Evolutionary conservation across 1,140 invertebrate species (phyloP), one percentile per base, ranked within the genome.

Genomic region (Brachionus rubens): DNA sequence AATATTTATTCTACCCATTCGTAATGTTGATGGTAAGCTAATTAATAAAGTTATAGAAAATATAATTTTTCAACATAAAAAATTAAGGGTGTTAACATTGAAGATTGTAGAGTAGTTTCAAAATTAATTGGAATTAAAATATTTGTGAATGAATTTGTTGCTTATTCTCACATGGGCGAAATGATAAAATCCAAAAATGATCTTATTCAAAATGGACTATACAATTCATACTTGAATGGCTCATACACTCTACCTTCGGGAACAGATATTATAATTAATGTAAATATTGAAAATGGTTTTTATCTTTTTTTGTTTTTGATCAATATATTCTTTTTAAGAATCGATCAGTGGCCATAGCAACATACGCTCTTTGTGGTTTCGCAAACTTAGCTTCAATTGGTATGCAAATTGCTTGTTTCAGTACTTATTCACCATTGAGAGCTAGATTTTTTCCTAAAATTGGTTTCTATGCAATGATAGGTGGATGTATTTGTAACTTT

Each of bases 351-450:
- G 88, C 90, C 1, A 92, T 98, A 26, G 90, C 93, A 0, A 98
- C 95, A 0, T 98, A 91, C 81, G 91, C 94, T 0, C 88, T 98
- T 7, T 98, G 94, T 82, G 94, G 94, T 0, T 99, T 98, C 85
- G 90, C 94, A 0, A 98, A 98, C 87, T 90, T 95, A 1, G 88
- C 89, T 0, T 92, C 93, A 0, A 88, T 97, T 24, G 94, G 93
- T 3, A 93, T 96, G 50, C 89, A 92, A 82, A 88, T 98, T 5
- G 93, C 92, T 0, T 88, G 88, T 0, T 82, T 98, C 14, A 85
- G 88, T 0, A 88, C 90, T 3, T 87, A 98, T 85, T 90, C 91
- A 0, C 94, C 94, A 0, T 85, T 88, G 2, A 88, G 91, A 78
- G 88, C 89, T 77, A 79, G 86, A 3, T 87, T 89, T 36, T 87